A percentile compares a stretch with the other conserved stretches of the same genome.
Conservation (phyloP, 2,797 vertebrate genomes). For the Danio kyathit region DNA sequence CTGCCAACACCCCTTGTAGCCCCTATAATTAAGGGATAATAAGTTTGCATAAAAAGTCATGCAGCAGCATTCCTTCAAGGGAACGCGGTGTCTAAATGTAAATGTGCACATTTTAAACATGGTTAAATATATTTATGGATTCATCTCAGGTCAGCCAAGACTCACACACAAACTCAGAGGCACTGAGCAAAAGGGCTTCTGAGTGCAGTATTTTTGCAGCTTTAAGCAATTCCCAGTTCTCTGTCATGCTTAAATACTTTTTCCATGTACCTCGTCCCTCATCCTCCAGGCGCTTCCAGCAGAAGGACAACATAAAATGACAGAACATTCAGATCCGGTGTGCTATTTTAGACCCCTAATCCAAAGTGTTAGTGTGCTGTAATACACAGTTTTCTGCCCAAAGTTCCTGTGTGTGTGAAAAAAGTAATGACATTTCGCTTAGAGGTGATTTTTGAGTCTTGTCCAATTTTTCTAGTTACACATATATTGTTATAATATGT, state of each 20-base stretch:
- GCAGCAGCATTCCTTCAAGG: conserved; percentile 35
- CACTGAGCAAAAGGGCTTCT: conserved; percentile 68
- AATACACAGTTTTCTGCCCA: conserved; percentile 55
- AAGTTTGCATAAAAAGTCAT: conserved; percentile 53
- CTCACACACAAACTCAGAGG: conserved; percentile 55
- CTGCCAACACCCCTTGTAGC: conserved; percentile 17
- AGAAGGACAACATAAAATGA: conserved; percentile 61
- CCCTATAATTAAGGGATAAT: conserved; percentile 50
- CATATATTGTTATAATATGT: too few relatives aligned
- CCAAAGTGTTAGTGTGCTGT: conserved; percentile 60
- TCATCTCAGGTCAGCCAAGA: conserved; percentile 70
- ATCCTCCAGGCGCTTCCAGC: conserved; percentile 69
- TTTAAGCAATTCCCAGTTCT: conserved; percentile 72
- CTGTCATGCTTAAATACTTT: conserved; percentile 75
- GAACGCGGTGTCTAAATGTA: conserved; percentile 69
- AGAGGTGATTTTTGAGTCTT: conserved; percentile 60
- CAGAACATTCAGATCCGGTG: conserved; percentile 58
- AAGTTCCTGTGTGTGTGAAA: conserved; percentile 62
- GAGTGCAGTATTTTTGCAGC: conserved; percentile 69
- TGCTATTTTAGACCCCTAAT: conserved; percentile 64
- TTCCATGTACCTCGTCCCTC: conserved; percentile 67
- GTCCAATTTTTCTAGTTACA: not conserved
- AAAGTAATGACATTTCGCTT: conserved; percentile 67
- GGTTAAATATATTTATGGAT: conserved; percentile 75
- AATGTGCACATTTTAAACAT: conserved; percentile 68